Evolutionary conservation across 2,888 invertebrate species (phyloP).

Genomic region (Thereva nobilitata): DNA sequence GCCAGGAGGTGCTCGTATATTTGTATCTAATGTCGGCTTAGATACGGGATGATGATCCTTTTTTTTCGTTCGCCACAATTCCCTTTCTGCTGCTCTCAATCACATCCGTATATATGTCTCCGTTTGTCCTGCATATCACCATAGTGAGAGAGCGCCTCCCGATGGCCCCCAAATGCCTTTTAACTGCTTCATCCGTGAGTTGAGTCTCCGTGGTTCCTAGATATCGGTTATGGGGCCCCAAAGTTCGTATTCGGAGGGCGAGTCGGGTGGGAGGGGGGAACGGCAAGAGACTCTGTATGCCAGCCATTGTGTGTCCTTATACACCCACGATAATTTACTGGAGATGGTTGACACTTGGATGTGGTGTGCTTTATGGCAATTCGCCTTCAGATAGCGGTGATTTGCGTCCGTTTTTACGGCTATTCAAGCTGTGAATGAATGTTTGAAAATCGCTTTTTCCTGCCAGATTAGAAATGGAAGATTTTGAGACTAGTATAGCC

Average conservation of each 20-base stretch:
- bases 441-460: slow-evolving; percentile 35
- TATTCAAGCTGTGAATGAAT: slow-evolving; percentile 35
- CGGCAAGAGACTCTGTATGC: slow-evolving; percentile 1
- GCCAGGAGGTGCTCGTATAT: slow-evolving; percentile 8
- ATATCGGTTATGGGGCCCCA: not conserved
- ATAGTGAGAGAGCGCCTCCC: not conserved
- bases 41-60: slow-evolving; percentile 22
- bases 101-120: slow-evolving; percentile 25
- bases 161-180: slow-evolving; percentile 1
- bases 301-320: not conserved
- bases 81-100: slow-evolving; percentile 15
- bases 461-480: slow-evolving; percentile 34
- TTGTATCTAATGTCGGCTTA: slow-evolving; percentile 13
- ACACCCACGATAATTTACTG: slow-evolving; percentile 40
- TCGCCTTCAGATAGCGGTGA: slow-evolving; percentile 42
- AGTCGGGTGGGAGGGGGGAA: not conserved
- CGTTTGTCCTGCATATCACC: slow-evolving; percentile 27
- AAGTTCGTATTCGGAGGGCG: not conserved
- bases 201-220: not conserved
- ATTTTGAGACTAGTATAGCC: slow-evolving; percentile 5
- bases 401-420: slow-evolving; percentile 43
- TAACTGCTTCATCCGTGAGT: slow-evolving; percentile 20
- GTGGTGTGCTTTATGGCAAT: slow-evolving; percentile 42
- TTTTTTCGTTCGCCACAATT: not conserved
- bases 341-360: slow-evolving; percentile 42